Evolutionary conservation across 2,797 vertebrate genomes (phyloP), one percentile per base, ranked within the genome.

Genomic region (Premnoplex brunnescens): DNA sequence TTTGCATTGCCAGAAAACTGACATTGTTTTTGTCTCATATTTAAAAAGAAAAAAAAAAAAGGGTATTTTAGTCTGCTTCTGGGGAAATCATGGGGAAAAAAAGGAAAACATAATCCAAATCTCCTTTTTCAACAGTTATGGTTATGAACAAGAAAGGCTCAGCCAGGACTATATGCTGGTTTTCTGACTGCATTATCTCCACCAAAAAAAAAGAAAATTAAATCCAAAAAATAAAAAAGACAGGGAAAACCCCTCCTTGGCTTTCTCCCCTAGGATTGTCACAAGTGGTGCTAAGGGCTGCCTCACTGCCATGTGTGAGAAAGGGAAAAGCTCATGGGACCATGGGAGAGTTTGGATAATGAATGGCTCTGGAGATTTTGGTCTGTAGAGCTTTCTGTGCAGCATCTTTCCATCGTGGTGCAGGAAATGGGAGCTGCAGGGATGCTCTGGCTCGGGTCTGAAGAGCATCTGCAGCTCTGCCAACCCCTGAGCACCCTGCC

Each of bases 1-100:
- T 92, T 91, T 66, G 69, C n/a, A 18, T 30, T 94, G 92, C 89
- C 92, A 95, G 86, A 72, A 94, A 90, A 49, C 28, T 86, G 72
- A 37, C 43, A 59, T 49, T 44, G 36, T 34, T n/a, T 28, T 32
- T 23, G 46, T 77, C 26, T 92, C 5, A 0, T 52, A 17, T 67
- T 60, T 27, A 39, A 73, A 37, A 58, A 79, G 14, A 52, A 49
- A 23, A 44, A 46, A 46, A 26, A 49, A 12, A 48, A 51, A 14
- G 17, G 36, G 28, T 59, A 16, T 78, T 83, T 92, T 34, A 52
- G 21, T 37, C 41, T 27, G 23, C 26, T 80, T 68, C 41, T 71
- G 21, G 59, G 37, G 48, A 91, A 76, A 88, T 43, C 8, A 66
- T 24, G 30, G 6, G 22, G 6, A 4, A 6, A 6, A 10, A 5